A percentile compares a stretch with the other conserved stretches of the same genome.
Evolutionary conservation across 2,888 invertebrate genomes (phyloP).

Genomic region (Scelioninae gen. 2): DNA sequence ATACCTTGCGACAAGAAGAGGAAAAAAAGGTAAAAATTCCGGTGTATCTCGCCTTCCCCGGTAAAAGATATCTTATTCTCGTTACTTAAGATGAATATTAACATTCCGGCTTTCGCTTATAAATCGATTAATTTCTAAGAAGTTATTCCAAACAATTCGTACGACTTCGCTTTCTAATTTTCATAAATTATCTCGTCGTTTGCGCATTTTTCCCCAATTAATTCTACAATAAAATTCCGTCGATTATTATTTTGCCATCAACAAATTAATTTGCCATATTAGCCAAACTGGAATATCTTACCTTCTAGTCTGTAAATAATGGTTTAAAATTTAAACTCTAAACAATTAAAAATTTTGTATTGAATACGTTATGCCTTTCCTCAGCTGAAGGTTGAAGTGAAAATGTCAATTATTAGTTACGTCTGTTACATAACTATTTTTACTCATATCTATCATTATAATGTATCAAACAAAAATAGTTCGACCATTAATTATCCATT

Average conservation of each 20-base stretch:
- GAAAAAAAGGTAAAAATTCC: constrained; percentile 27
- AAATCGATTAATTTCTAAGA: constrained; percentile 59
- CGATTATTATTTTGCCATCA: background rate
- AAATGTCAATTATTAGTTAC: constrained; percentile 8
- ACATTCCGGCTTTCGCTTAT: constrained; percentile 61
- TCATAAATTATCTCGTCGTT: constrained; percentile 50
- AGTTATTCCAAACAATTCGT: constrained; percentile 54
- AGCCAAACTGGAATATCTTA: background rate
- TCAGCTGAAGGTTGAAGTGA: background rate
- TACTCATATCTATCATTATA: constrained; percentile 9
- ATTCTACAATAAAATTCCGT: background rate
- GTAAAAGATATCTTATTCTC: constrained; percentile 53
- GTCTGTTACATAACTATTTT: constrained; percentile 10
- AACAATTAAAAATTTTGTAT: too few relatives aligned
- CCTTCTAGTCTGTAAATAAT: too few relatives aligned
- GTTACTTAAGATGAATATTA: constrained; percentile 59
- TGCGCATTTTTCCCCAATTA: constrained; percentile 27
- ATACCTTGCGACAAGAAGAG: background rate
- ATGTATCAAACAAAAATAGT: constrained; percentile 16
- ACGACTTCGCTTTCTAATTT: constrained; percentile 60
- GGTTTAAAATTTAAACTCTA: too few relatives aligned
- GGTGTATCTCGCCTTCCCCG: constrained; percentile 28
- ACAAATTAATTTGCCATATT: constrained; percentile 1
- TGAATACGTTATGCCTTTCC: too few relatives aligned
- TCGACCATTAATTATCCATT: constrained; percentile 5